phyloP scores from a whole-genome alignment of 2,113 vertebrate species.

The Cavia porcellus region DNA sequence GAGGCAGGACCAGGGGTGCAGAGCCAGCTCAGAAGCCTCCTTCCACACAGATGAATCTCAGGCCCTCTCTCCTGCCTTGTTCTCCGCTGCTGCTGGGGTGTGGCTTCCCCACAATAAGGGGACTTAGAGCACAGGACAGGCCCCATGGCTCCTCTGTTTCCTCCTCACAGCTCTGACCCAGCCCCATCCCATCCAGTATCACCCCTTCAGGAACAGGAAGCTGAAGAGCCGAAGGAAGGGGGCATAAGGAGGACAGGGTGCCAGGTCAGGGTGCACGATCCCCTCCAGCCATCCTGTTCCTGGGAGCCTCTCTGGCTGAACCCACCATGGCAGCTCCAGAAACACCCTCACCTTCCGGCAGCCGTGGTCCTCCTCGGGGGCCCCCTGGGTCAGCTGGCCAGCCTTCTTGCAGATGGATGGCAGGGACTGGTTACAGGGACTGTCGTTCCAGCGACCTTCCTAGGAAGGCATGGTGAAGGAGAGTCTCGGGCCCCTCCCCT shows the following conservation, averaged over 20 bases:
- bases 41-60: neutral
- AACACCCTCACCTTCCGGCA: constrained; percentile 92
- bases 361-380: constrained; percentile 91
- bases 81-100: neutral
- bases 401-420: constrained; percentile 97
- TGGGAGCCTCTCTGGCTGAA: neutral
- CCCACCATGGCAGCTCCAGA: neutral
- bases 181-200: neutral
- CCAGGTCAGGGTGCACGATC: neutral
- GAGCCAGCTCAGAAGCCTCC: neutral
- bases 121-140: neutral
- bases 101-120: neutral
- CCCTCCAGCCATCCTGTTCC: neutral
- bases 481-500: neutral
- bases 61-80: neutral
- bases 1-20: neutral
- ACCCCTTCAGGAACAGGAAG: neutral
- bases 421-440: constrained; percentile 96
- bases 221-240: neutral
- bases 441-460: constrained; percentile 99
- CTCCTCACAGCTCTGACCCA: neutral
- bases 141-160: neutral
- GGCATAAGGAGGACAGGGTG: rapidly evolving
- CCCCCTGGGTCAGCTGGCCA: constrained; percentile 91
- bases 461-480: constrained; percentile 76